Conservation (phyloP, 2,113 vertebrate genomes). For the Cyprinodon variegatus region DNA sequence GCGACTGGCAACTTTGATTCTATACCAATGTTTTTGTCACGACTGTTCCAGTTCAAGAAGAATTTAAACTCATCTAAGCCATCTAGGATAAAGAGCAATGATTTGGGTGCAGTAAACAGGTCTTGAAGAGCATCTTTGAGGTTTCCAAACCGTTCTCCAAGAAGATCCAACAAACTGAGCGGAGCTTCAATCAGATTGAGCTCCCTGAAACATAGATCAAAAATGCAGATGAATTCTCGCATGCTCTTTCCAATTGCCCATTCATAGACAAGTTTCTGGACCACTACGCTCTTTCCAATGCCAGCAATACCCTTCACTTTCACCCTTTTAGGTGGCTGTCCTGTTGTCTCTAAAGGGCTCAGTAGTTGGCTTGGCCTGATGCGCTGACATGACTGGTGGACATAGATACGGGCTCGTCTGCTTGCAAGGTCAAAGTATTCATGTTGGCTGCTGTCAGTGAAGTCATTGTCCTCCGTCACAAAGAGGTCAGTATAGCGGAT, state of each 20-base stretch:
- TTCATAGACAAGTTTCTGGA: slow-evolving; percentile 78
- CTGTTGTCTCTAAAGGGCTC: slow-evolving; percentile 22
- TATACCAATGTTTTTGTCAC: slow-evolving; percentile 41
- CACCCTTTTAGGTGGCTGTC: slow-evolving; percentile 64
- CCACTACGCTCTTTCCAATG: slow-evolving; percentile 80
- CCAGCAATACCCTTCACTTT: slow-evolving; percentile 79
- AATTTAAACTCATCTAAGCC: slow-evolving; percentile 76
- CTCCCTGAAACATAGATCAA: slow-evolving; percentile 74
- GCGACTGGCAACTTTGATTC: slow-evolving; percentile 41
- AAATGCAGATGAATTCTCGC: slow-evolving; percentile 62
- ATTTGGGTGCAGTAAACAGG: slow-evolving; percentile 40
- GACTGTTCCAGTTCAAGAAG: slow-evolving; percentile 41
- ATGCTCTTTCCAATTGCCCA: slow-evolving; percentile 79
- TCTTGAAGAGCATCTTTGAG: slow-evolving; percentile 49
- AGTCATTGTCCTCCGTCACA: slow-evolving; percentile 68
- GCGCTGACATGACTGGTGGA: slow-evolving; percentile 68
- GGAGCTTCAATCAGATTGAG: slow-evolving; percentile 56
- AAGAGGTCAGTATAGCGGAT: slow-evolving; percentile 77
- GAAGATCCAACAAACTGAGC: slow-evolving; percentile 64
- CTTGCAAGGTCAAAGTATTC: slow-evolving; percentile 75
- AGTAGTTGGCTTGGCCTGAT: slow-evolving; percentile 58
- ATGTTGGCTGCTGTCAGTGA: slow-evolving; percentile 52
- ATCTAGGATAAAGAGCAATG: slow-evolving; percentile 72
- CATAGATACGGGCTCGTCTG: slow-evolving; percentile 70
- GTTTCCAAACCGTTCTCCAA: slow-evolving; percentile 59